Base-by-base conservation (phyloP, 1,140 invertebrate genomes). In the Dufourea novaeangliae region DNA sequence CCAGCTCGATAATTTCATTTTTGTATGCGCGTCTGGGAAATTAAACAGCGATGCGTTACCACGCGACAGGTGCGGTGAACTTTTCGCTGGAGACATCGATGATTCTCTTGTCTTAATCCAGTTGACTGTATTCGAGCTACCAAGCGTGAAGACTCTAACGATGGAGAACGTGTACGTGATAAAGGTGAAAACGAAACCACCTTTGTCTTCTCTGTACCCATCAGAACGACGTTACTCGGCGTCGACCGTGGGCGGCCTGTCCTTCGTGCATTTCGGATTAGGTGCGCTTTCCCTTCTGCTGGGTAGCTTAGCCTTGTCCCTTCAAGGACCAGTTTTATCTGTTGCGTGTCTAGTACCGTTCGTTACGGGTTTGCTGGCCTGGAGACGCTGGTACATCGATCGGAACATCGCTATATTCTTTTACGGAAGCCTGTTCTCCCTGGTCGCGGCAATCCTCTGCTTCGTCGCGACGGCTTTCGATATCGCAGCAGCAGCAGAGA, bases 91-190 rank as follows among this genome's bases (percentile, higher is more conserved):
- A 1, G 20, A 10, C 22, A 0, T 57, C 11, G 37, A 44, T n/a
- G n/a, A 50, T 20, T 17, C 20, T n/a, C 41, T 61, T 12, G 14
- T 12, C 17, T 4, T 20, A 12, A 8, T 22, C 20, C 22, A 34
- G 32, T 44, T 20, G 27, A 2, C 14, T 29, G n/a, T n/a, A n/a
- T n/a, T n/a, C n/a, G n/a, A n/a, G n/a, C n/a, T n/a, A n/a, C n/a
- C n/a, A n/a, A n/a, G n/a, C n/a, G n/a, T n/a, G n/a, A n/a, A n/a
- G n/a, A n/a, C n/a, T n/a, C n/a, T n/a, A 66, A 93, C 89, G 69
- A 95, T 94, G 94, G 94, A 95, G 90, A 94, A 94, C 88, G 94
- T 95, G 41, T 95, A 94, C 88, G 94, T 94, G 70, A 94, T 95
- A 79, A 94, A 94, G 91, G 94, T 95, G 79, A 94, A 93, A 88